Conservation (phyloP, 2,888 invertebrate species). For the Brenthis daphne region DNA sequence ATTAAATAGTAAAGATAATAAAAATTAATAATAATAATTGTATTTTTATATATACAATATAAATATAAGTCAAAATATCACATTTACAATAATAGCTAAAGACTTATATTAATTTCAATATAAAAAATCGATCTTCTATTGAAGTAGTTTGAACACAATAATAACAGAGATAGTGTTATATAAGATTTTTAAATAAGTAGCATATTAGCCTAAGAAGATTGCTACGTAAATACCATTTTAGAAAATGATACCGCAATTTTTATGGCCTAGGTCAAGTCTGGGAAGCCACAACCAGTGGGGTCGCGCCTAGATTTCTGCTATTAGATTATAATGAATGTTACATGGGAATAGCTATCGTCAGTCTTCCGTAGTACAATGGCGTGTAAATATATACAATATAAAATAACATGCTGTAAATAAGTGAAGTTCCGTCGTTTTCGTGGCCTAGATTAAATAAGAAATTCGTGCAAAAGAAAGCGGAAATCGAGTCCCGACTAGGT, state of each 20-base stretch:
- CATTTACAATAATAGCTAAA: too few species aligned
- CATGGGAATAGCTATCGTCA: constrained; percentile 34
- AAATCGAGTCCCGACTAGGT: constrained; percentile 76
- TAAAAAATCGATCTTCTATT: too few species aligned
- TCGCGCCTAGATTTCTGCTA: constrained; percentile 72
- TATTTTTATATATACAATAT: too few species aligned
- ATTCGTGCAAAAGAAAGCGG: constrained; percentile 79
- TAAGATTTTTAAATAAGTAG: too few species aligned
- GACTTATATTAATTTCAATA: too few species aligned
- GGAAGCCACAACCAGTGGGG: constrained; percentile 75
- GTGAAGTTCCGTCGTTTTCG: constrained; percentile 40
- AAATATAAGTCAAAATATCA: too few species aligned
- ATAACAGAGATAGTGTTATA: too few species aligned
- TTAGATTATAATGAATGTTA: constrained; percentile 75
- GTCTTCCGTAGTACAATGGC: constrained; percentile 16
- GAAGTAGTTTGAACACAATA: too few species aligned
- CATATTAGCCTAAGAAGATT: too few species aligned
- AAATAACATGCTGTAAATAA: constrained; percentile 2
- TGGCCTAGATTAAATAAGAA: constrained; percentile 57
- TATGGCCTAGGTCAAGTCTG: constrained; percentile 58
- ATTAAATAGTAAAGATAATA: too few species aligned
- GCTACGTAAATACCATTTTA: too few species aligned
- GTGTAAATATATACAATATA: constrained; percentile 13
- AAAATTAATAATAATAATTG: too few species aligned
- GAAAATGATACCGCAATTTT: not conserved